Conservation (phyloP, 1,140 invertebrate species). For the Alviniconcha marisindica region DNA sequence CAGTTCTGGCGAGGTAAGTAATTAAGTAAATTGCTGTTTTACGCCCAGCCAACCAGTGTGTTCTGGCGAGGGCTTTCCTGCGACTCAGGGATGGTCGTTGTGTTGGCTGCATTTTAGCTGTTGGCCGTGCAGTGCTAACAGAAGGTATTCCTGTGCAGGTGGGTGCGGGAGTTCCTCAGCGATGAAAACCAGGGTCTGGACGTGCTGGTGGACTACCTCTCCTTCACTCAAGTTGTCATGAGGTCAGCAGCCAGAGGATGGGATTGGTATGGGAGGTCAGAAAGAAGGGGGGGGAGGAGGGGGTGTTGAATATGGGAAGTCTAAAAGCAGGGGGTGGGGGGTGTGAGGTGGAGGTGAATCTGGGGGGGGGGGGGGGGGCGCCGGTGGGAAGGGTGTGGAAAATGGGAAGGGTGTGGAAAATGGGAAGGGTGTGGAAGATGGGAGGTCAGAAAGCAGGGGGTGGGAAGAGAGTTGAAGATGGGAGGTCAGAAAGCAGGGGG, state of each 20-base stretch:
- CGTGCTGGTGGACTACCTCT: conserved; percentile 97
- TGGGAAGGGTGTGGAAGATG: too few species aligned
- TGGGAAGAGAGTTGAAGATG: too few species aligned
- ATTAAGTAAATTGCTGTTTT: too few species aligned
- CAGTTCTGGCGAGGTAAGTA: too few species aligned
- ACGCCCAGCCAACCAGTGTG: too few species aligned
- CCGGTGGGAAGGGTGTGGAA: too few species aligned
- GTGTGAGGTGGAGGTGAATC: background rate
- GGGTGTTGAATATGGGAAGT: background rate
- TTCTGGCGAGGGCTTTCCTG: too few species aligned
- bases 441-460: too few species aligned
- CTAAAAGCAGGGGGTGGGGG: background rate
- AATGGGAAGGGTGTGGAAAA: too few species aligned
- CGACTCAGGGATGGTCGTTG: too few species aligned
- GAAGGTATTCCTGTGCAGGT: conserved; percentile 82
- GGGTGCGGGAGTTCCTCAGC: conserved; percentile 98
- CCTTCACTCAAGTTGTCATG: conserved; percentile 77
- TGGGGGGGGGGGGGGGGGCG: background rate
- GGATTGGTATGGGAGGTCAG: background rate
- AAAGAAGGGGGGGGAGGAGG: background rate
- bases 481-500: too few species aligned
- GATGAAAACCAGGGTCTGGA: conserved; percentile 97
- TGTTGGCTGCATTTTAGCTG: too few species aligned
- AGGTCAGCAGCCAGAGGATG: conserved; percentile 56
- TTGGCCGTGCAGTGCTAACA: background rate